These are phyloP conservation scores for Lepas anatifera DNA, from an alignment of 2,888 invertebrate species.

Conservation along the genomic window DNA sequence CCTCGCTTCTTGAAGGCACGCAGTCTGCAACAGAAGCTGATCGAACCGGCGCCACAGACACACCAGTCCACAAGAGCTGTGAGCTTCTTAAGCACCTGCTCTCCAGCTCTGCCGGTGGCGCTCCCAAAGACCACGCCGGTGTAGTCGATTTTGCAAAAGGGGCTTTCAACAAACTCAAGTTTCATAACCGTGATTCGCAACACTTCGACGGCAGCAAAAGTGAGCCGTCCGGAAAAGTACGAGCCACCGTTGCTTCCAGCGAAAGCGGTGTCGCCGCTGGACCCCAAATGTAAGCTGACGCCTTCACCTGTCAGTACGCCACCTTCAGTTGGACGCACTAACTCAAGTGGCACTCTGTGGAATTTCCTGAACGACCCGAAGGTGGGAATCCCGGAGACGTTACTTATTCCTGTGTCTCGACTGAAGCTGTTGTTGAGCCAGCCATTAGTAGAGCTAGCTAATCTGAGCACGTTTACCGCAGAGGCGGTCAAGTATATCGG, in stretches of 20 bases:
- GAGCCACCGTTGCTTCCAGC: too few species aligned
- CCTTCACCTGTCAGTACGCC: neutral
- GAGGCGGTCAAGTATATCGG: neutral
- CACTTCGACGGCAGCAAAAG: neutral
- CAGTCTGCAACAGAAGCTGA: conserved; percentile 29
- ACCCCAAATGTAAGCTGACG: neutral
- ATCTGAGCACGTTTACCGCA: neutral
- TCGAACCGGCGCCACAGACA: neutral
- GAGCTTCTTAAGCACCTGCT: conserved; percentile 3
- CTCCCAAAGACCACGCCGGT: neutral
- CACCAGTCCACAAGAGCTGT: neutral
- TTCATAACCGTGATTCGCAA: neutral
- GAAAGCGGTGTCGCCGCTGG: neutral
- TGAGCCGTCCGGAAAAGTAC: too few species aligned
- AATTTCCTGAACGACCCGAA: conserved; percentile 2
- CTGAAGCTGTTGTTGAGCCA: neutral
- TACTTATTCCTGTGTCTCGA: neutral
- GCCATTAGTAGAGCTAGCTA: neutral
- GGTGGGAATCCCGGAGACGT: neutral
- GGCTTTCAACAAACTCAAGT: neutral
- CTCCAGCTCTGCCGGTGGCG: neutral
- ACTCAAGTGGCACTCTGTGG: neutral
- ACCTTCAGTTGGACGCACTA: neutral
- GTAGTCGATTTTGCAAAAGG: neutral
- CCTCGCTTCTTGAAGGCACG: conserved; percentile 36